Conservation (phyloP, 1,140 invertebrate species). For the Leptinotarsa defecta region DNA sequence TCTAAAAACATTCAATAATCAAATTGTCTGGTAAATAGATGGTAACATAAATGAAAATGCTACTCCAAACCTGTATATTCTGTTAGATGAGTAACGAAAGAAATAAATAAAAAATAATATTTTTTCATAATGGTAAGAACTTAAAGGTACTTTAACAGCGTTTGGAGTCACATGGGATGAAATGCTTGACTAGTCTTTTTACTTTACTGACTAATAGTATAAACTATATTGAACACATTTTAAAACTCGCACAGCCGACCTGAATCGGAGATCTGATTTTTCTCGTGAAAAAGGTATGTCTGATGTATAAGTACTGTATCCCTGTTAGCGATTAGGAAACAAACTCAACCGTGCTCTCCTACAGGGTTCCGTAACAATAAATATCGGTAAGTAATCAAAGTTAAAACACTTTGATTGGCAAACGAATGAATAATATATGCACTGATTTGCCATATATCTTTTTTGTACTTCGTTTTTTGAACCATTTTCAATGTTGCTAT, state of each 20-base stretch:
- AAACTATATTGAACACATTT: conserved; percentile 50
- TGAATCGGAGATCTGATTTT: conserved; percentile 46
- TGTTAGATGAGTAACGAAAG: conserved; percentile 32
- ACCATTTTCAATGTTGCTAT: background rate
- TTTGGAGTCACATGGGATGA: conserved; percentile 38
- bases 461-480: background rate
- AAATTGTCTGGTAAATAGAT: conserved; percentile 16
- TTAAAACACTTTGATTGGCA: too few species aligned
- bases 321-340: conserved; percentile 46
- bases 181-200: conserved; percentile 47
- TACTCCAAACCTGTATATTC: conserved; percentile 31
- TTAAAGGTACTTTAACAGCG: conserved; percentile 30
- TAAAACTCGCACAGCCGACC: conserved; percentile 49
- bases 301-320: conserved; percentile 47
- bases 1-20: conserved; percentile 13
- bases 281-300: conserved; percentile 32
- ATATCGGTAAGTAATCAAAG: background rate
- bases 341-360: conserved; percentile 49
- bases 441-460: background rate
- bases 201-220: conserved; percentile 28
- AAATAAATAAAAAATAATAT: conserved; percentile 11
- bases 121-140: conserved; percentile 43
- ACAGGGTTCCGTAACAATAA: conserved; percentile 1
- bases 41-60: conserved; percentile 22
- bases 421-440: background rate